Conservation (phyloP, 1,140 invertebrate species). For the Bombus superbus region DNA sequence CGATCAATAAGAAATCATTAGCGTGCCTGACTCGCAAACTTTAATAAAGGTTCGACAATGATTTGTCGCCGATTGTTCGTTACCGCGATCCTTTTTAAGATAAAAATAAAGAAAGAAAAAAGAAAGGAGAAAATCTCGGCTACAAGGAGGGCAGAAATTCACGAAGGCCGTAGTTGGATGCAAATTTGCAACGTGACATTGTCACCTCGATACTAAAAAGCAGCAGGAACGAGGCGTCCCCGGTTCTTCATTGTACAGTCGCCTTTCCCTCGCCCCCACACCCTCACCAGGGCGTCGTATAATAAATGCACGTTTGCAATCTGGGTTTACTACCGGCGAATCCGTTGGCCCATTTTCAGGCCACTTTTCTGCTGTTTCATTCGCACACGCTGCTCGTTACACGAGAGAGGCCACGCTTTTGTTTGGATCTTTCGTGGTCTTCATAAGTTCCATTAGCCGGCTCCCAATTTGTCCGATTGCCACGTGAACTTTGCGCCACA, state of each 20-base stretch:
- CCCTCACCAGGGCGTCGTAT: slow-evolving; percentile 13
- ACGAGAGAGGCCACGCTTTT: slow-evolving; percentile 51
- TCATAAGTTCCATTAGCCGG: slow-evolving; percentile 55
- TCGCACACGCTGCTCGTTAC: slow-evolving; percentile 47
- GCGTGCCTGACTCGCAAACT: too few relatives aligned
- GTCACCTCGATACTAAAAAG: slow-evolving; percentile 64
- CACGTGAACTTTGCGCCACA: slow-evolving; percentile 9
- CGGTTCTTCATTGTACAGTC: slow-evolving; percentile 54
- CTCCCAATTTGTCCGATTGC: slow-evolving; percentile 60
- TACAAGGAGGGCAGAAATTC: background rate
- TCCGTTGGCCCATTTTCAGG: slow-evolving; percentile 65
- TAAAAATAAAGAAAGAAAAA: background rate
- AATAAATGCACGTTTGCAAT: slow-evolving; percentile 69
- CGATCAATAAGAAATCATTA: too few relatives aligned
- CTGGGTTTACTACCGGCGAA: slow-evolving; percentile 66
- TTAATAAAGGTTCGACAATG: too few relatives aligned
- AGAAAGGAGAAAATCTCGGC: background rate
- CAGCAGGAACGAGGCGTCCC: slow-evolving; percentile 55
- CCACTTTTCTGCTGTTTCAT: slow-evolving; percentile 60
- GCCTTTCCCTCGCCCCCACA: slow-evolving; percentile 29
- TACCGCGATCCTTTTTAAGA: background rate
- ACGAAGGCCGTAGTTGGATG: background rate
- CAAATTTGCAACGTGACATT: slow-evolving; percentile 47
- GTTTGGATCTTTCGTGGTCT: slow-evolving; percentile 49
- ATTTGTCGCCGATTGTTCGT: background rate